Base-by-base conservation (phyloP, 2,797 vertebrate genomes). In the Myripristis murdjan region DNA sequence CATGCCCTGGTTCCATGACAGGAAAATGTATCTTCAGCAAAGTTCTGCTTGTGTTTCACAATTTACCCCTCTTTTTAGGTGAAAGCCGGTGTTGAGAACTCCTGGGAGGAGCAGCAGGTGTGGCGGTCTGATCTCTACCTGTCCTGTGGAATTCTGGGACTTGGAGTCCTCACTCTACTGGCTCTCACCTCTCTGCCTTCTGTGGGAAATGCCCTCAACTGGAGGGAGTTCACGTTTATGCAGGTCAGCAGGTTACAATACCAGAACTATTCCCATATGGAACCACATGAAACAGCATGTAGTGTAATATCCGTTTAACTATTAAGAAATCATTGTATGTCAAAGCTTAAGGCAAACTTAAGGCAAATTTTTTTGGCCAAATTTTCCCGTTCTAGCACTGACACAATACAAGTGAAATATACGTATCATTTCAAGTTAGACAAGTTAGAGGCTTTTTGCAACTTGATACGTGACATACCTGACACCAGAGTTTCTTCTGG, bases 211-310 rank as follows among this genome's bases (percentile, higher is more conserved):
- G 81, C 93, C 6, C 95, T 98, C 79, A 98, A 92, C 90, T 98
- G 97, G 97, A 95, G 93, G 70, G 97, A 98, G 88, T 98, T 98
- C 90, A 96, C 92, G 62, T 98, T 97, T 28, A 73, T 98, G 58
- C 97, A 98, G 95, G 97, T 97, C 87, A 94, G 75, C 12, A 33
- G 16, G 7, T 33, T 11, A 58, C 4, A 2, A 4, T 1, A 18
- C 46, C 12, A 37, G 0, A 10, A 41, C 6, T 1, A 6, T 26
- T 23, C 23, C 28, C 24, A 1, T 54, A 41, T 15, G 41, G 14
- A 60, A 26, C 39, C 12, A 15, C 60, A 16, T 46, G 16, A 43
- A 28, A 15, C 6, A 53, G 53, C 31, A 33, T 8, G 0, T 33
- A 33, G 6, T 33, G 31, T 6, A 33, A 33, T 6, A 33, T 4